Evolutionary conservation across 1,140 invertebrate species (phyloP), one percentile per base, ranked within the genome.

Genomic region (Drosophila sulfurigaster): DNA sequence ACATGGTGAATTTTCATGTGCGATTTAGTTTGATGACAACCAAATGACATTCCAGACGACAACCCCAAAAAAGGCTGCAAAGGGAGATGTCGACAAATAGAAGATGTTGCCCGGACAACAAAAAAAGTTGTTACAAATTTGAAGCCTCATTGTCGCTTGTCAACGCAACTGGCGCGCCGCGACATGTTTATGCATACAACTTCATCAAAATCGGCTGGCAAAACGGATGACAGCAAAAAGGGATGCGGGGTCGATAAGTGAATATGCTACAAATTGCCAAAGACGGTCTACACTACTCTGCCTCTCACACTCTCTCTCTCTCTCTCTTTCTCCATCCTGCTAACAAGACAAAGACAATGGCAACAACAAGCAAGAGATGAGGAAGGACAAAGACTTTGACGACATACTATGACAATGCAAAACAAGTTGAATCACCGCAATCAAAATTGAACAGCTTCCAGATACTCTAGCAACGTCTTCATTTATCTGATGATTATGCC

Each of bases 111-210:
- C 66, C 35, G 59, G 68, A 54, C 74, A 72, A 65, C 62, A 60
- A 60, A 64, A 64, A 25, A 76, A 88, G 66, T 87, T 87, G 64
- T 70, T 60, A 76, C 68, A 81, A 68, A 81, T 78, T 81, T 70
- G 75, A 75, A 59, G 85, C 78, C 86, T 85, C 81, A 89, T 89
- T 89, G 85, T 83, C 78, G 78, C 85, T 90, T 89, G 85, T 89
- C 85, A 89, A 74, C 86, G 59, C 85, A 89, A 85, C 85, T 89
- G 85, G 78, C 85, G 78, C 78, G 52, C 48, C 78, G 81, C 81
- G 78, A 89, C 86, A 89, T 87, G 78, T 90, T 90, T 89, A 89
- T 89, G 85, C 85, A 89, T 85, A 83, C 85, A 89, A 89, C 85
- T 89, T 83, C 86, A 89, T 89, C 85, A 89, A 89, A 88, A 89